Evolutionary conservation across 2,797 vertebrate species (phyloP), one percentile per base, ranked within the genome.

Genomic region (Dendrocincla tyrannina): DNA sequence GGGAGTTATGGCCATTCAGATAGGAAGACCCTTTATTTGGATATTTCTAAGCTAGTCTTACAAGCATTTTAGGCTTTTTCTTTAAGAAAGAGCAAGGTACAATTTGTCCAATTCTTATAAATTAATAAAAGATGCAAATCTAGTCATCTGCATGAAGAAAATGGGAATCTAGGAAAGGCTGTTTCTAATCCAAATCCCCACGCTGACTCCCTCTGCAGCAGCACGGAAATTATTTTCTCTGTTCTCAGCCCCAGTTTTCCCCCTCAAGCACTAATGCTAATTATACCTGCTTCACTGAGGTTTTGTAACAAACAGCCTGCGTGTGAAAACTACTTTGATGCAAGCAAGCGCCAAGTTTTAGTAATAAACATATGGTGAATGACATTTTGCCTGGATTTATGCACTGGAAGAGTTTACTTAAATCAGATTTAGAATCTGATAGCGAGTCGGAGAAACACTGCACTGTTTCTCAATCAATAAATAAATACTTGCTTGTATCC

Each of bases 351-450:
- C 94, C 94, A 97, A 93, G 93, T 87, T 94, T 86, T 56, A 86
- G 76, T 76, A 96, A 97, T 96, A 97, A 96, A 94, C 94, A 94
- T 95, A 97, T 95, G 97, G 96, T 95, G 94, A 97, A 93, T 90
- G 94, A 85, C 68, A 91, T 94, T 97, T 96, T 76, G 77, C 93
- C 92, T 96, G 75, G 85, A 80, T 94, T 94, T 94, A 78, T 88
- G 89, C 81, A 55, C 58, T 76, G 55, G 86, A 97, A 96, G 66
- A 55, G 74, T 85, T 96, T 85, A 86, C 95, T 97, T 97, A 97
- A 96, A 94, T 92, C 83, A 74, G 77, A 92, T 96, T 82, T 86
- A 74, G 97, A 93, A 97, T 78, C n/a, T 2, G 63, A 81, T 82
- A 88, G 77, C 17, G 2, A 95, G 69, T 76, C 24, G 2, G 69